Evolutionary conservation across 2,797 vertebrate genomes (phyloP).

Genomic region (Neoniphon sammara): DNA sequence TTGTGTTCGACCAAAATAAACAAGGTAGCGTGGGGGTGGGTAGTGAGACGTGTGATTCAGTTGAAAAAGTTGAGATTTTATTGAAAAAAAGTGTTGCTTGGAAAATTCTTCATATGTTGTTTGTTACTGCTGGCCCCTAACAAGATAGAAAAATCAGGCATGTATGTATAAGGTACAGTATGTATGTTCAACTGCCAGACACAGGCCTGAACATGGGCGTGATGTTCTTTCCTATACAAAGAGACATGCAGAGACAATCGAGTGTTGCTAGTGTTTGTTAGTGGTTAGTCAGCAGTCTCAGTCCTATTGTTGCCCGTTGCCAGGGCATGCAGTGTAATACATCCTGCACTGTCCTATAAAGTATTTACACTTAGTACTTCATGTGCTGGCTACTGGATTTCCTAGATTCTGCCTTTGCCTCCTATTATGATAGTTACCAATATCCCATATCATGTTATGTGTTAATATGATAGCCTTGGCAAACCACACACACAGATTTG

Average conservation of each 20-base stretch:
- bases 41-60: background rate
- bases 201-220: background rate
- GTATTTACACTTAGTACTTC: slow-evolving; percentile 12
- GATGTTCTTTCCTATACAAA: background rate
- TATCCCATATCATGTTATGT: slow-evolving; percentile 13
- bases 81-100: background rate
- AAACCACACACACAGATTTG: slow-evolving; percentile 21
- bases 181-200: background rate
- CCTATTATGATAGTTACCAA: slow-evolving; percentile 32
- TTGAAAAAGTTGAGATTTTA: background rate
- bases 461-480: slow-evolving; percentile 53
- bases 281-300: too few relatives aligned
- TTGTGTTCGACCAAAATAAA: slow-evolving; percentile 3
- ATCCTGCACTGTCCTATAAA: slow-evolving; percentile 4
- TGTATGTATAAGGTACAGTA: background rate
- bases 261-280: background rate
- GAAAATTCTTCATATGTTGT: background rate
- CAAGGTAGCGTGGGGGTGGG: background rate
- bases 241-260: background rate
- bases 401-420: slow-evolving; percentile 31
- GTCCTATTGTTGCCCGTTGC: background rate
- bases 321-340: background rate
- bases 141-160: background rate
- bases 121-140: too few relatives aligned
- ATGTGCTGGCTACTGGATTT: slow-evolving; percentile 8